Conservation (phyloP, 2,888 invertebrate genomes). For the Torymus texanus region DNA sequence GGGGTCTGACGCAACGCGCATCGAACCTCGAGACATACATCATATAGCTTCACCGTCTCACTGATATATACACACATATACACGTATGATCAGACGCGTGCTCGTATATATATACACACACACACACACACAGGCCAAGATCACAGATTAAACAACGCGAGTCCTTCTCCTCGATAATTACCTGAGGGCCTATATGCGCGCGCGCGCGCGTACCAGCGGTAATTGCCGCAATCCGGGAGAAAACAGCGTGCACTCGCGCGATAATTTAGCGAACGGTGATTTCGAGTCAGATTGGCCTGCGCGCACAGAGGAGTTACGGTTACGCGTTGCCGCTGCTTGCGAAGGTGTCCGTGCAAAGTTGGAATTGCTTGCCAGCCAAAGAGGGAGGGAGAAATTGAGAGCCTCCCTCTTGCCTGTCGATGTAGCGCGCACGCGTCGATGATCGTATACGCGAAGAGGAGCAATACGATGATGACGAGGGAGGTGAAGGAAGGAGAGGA, state of each 20-base stretch:
- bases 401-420: conserved; percentile 46
- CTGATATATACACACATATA: background rate
- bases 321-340: conserved; percentile 53
- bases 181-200: conserved; percentile 62
- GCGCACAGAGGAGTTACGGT: conserved; percentile 66
- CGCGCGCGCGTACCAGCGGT: conserved; percentile 61
- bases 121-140: conserved; percentile 58
- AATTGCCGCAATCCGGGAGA: conserved; percentile 74
- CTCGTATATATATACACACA: conserved; percentile 4
- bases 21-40: conserved; percentile 63
- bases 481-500: background rate
- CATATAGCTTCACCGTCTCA: conserved; percentile 48
- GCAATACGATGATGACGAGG: conserved; percentile 24
- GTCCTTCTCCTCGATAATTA: conserved; percentile 74
- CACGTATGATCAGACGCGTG: background rate
- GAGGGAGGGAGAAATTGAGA: conserved; percentile 60
- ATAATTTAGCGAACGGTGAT: conserved; percentile 74
- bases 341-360: conserved; percentile 65
- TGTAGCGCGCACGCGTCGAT: background rate
- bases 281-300: conserved; percentile 72
- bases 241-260: conserved; percentile 60
- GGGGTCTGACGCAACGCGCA: conserved; percentile 64
- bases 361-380: conserved; percentile 71
- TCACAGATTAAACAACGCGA: conserved; percentile 74
- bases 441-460: too few relatives aligned